Base-by-base conservation (phyloP, 2,113 vertebrate species). In the Platysteira castanea region DNA sequence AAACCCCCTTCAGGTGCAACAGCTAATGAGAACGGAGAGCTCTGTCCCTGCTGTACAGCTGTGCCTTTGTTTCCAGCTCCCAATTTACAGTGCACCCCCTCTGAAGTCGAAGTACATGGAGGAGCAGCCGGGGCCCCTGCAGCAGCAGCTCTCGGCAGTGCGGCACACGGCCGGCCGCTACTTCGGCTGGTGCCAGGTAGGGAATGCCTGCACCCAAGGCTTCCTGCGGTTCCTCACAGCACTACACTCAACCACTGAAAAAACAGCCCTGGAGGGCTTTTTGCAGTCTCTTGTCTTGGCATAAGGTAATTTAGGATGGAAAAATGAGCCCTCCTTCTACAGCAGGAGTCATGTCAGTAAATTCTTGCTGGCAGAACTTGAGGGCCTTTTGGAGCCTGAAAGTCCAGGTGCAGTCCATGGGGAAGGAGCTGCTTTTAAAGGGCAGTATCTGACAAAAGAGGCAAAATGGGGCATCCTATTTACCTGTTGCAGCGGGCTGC, bases 181-280 rank as follows among this genome's bases (percentile, higher is more conserved):
- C 21, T 16, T 98, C 5, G 97, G 96, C 8, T 96, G 98, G 96
- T 97, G 98, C 42, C 98, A 98, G 98, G 99, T 99, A 98, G 97
- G 97, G 90, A 46, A 2, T 26, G 37, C 21, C n/a, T 27, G 27
- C 33, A 6, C 42, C n/a, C 44, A 9, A 0, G 17, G 0, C 13
- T 22, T 26, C 10, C 33, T 46, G 2, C 28, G 11, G 0, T 41
- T 69, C 28, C 57, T 44, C 30, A 39, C 21, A 49, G 17, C 37
- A 8, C 10, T 22, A 0, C 5, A 8, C 28, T 44, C 3, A 50
- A 41, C 17, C 33, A 4, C 19, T 37, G 28, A 2, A 16, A 52
- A 80, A 26, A 0, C 10, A 15, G 31, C 19, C 13, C 18, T 27
- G 22, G 2, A 47, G 44, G 8, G 7, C 0, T 24, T 60, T 65